Evolutionary conservation across 2,113 vertebrate species (phyloP), one percentile per base, ranked within the genome.

Genomic region (Panthera tigris): DNA sequence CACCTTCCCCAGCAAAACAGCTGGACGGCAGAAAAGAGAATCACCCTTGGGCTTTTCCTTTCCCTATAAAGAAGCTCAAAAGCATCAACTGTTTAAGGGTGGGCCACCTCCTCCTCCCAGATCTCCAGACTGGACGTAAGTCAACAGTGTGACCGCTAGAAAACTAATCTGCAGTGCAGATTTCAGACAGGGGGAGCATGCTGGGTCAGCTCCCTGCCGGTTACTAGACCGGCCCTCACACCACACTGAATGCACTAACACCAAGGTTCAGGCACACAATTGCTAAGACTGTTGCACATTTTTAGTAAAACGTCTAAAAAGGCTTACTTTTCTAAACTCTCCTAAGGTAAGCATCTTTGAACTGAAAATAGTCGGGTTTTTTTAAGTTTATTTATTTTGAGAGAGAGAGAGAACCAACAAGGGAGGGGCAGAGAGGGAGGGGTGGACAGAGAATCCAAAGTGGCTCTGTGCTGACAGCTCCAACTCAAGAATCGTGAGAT

Each of bases 271-370:
- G 87, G 48, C 27, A 23, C 27, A 66, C 0, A 0, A n/a, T 14
- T 31, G 23, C 74, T 71, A 68, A 68, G 16, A 57, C 41, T 7
- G n/a, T 5, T n/a, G 50, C 18, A 61, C 41, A 39, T 19, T 78
- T 79, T 79, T 81, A 89, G 33, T 45, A 79, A 76, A 89, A 79
- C 4, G 9, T 84, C 84, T 85, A 85, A 80, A 95, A 69, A 68
- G 45, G n/a, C 16, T 85, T 45, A 45, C 19, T 92, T 65, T 83
- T 92, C 41, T 33, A 39, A 79, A 69, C 7, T 7, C 29, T 27
- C 82, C 33, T 41, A 74, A 74, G 23, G 52, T 48, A 74, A 87
- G 45, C 10, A 50, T 50, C 57, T 27, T 71, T 57, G 8, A 80
- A 73, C 50, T 93, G 25, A 52, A 36, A 91, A 93, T 8, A 31